Base-by-base conservation (phyloP, 2,113 vertebrate genomes). In the Neopipo cinnamomea region DNA sequence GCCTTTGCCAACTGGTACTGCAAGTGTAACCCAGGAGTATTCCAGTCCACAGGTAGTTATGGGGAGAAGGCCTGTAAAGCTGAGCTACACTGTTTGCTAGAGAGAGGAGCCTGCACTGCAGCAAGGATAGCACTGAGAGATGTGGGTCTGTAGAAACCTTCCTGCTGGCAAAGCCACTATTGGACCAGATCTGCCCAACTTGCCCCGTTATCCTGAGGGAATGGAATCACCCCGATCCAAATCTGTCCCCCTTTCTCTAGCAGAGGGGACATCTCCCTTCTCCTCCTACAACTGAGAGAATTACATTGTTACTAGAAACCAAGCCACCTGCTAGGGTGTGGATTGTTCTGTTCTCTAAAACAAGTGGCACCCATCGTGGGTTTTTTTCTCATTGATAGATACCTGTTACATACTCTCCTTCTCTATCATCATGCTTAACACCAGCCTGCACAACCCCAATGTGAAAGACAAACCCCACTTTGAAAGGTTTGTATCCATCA, bases 341-440 rank as follows among this genome's bases (percentile, higher is more conserved):
- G 37, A 44, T n/a, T 55, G 62, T 74, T 27, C 35, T 35, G 24
- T 22, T 16, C 22, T 68, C 41, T 77, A 66, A 79, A 42, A 73
- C 10, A 67, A 71, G 41, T 42, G 28, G 21, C 19, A 73, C 17
- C 4, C 50, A 42, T 42, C 17, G 31, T 71, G 52, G 18, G 61
- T 89, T 78, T 72, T 19, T 95, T 76, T 86, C 66, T 95, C 20
- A 0, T 95, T 96, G 31, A 1, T 98, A 99, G 99, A 99, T 97
- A 99, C 99, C 27, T 99, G 99, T 97, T 99, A 99, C 56, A 98
- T 99, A 95, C 98, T 99, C 84, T 99, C 99, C 47, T 99, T 99
- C 92, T 99, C 99, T 35, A 95, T 99, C 97, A 99, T 99, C 97
- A 99, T 99, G 99, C 95, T 99, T 91, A 99, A 99, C 98, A 99